Percentiles rank a stretch among this genome's conserved stretches.
phyloP scores from a whole-genome alignment of 2,113 vertebrate species.

The Coracopsis vasa region DNA sequence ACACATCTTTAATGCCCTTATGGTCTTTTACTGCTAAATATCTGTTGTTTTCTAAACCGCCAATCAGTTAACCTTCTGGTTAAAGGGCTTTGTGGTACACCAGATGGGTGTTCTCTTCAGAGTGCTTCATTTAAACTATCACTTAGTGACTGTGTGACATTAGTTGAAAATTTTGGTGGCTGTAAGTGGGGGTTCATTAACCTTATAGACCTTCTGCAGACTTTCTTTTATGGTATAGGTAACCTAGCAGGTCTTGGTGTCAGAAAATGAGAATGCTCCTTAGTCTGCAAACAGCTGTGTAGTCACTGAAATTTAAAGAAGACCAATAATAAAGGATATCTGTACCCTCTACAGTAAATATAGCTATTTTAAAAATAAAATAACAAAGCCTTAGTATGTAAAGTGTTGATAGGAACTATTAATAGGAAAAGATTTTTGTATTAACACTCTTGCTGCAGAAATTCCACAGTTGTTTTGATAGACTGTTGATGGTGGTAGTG shows the following conservation, averaged over 20 bases:
- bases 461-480: neutral
- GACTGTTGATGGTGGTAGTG: neutral
- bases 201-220: neutral
- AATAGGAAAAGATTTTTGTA: neutral
- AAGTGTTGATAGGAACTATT: neutral
- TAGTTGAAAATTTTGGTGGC: neutral
- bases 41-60: neutral
- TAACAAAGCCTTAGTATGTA: neutral
- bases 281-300: neutral
- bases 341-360: neutral
- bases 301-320: neutral
- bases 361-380: neutral
- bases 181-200: rapidly evolving
- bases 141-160: neutral
- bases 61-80: neutral
- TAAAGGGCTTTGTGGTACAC: neutral
- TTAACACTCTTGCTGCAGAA: neutral
- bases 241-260: neutral
- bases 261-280: neutral
- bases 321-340: neutral
- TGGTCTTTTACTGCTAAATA: neutral
- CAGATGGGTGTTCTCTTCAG: neutral
- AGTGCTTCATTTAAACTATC: neutral
- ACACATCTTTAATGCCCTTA: neutral
- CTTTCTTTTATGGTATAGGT: neutral